Evolutionary conservation across 2,888 invertebrate species (phyloP).

Genomic region (Dyspetes luteomarginatus): DNA sequence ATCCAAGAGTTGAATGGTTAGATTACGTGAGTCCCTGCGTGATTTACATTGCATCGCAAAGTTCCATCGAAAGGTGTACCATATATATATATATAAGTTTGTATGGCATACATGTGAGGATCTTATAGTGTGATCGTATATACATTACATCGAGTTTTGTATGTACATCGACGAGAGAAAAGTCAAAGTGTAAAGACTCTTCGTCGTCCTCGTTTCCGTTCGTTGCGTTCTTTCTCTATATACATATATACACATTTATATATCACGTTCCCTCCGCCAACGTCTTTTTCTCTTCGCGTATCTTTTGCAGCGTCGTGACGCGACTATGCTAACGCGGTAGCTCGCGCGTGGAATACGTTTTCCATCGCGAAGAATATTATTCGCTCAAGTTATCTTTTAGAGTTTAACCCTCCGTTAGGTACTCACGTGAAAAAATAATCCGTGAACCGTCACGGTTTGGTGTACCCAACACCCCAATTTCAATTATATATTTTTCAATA

Average conservation of each 20-base stretch:
- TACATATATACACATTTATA: background rate
- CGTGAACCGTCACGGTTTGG: no score
- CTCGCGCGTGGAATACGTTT: constrained; percentile 80
- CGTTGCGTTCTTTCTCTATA: constrained; percentile 34
- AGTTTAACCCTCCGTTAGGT: no score
- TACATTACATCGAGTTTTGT: background rate
- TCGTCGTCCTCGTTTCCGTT: constrained; percentile 62
- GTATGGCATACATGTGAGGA: background rate
- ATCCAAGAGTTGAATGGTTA: constrained; percentile 66
- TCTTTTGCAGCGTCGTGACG: constrained; percentile 79
- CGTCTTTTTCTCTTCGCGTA: constrained; percentile 65
- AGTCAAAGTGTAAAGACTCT: constrained; percentile 48
- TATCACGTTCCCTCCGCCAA: background rate
- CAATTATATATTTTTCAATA: no score
- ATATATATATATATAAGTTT: background rate
- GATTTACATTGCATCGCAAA: constrained; percentile 75
- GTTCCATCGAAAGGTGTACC: constrained; percentile 46
- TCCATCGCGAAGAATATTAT: constrained; percentile 60
- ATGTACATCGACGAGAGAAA: constrained; percentile 6
- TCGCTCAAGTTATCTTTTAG: constrained; percentile 43
- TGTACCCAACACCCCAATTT: no score
- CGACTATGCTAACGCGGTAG: constrained; percentile 79
- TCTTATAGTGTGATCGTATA: background rate
- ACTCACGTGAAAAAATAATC: background rate
- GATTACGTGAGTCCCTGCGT: constrained; percentile 72